Percentiles rank a stretch among this genome's conserved stretches.
Evolutionary conservation across 53 echinoderm and acorn worm genomes (phyloP).

Genomic region (Patiria pectinifera): DNA sequence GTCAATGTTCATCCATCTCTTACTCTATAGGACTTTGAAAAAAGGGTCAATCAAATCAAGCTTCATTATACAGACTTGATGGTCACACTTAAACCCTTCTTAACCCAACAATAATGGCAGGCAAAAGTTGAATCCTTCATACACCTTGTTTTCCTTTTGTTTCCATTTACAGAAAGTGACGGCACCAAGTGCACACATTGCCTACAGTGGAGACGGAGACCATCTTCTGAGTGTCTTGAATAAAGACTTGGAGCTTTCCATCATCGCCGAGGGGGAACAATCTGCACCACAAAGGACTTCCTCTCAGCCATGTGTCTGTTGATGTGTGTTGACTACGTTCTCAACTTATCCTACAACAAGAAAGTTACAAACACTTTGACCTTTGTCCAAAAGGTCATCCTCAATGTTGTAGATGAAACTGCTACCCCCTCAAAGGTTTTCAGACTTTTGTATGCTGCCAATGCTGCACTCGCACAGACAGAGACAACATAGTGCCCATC

Average conservation of each 20-base stretch:
- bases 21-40: no score
- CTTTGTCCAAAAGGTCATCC: conserved; percentile 43
- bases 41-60: no score
- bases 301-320: conserved; percentile 21
- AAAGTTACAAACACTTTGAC: conserved; percentile 24
- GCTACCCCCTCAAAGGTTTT: conserved; percentile 22
- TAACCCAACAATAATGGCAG: not conserved
- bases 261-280: conserved; percentile 24
- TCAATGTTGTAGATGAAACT: conserved; percentile 20
- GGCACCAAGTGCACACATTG: conserved; percentile 2
- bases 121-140: not conserved
- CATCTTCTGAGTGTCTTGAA: not conserved
- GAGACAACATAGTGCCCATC: no score
- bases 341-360: conserved; percentile 43
- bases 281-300: conserved; percentile 32
- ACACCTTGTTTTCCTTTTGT: not conserved
- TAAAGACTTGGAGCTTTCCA: not conserved
- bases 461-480: conserved; percentile 9
- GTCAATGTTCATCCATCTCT: no score
- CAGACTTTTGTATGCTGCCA: conserved; percentile 25
- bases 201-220: not conserved
- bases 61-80: not conserved
- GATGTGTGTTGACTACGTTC: conserved; percentile 32
- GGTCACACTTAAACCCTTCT: not conserved
- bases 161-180: conserved; percentile 28